Evolutionary conservation across 2,888 invertebrate genomes (phyloP).

Genomic region (Aphodius granarius): DNA sequence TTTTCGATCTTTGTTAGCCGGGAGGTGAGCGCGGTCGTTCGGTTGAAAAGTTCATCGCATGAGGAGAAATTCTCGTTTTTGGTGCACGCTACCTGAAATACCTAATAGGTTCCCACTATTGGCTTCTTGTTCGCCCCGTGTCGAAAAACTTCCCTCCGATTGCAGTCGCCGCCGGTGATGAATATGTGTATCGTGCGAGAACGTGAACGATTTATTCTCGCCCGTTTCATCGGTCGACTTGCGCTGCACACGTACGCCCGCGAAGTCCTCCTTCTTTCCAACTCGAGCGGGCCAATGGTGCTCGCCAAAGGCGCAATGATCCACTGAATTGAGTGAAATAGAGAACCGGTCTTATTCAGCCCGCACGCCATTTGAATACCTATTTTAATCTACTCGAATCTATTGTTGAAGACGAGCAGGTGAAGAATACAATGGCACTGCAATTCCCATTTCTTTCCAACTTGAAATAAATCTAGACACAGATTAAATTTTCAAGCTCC

Average conservation of each 20-base stretch:
- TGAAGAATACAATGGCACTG: background rate
- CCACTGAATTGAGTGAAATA: background rate
- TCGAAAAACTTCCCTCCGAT: background rate
- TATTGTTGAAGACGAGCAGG: background rate
- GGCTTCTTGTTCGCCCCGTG: background rate
- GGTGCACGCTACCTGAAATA: background rate
- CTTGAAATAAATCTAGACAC: background rate
- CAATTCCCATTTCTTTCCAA: background rate
- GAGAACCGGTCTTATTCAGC: background rate
- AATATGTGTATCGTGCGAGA: conserved; percentile 30
- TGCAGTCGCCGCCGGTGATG: conserved; percentile 26
- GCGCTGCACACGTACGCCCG: background rate
- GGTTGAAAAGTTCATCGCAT: background rate
- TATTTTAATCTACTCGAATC: background rate
- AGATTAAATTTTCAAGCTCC: background rate
- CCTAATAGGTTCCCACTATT: background rate
- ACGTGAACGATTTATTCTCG: conserved; percentile 37
- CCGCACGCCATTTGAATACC: background rate
- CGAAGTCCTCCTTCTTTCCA: background rate
- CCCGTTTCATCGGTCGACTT: background rate
- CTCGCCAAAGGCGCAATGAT: background rate
- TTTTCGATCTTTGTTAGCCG: background rate
- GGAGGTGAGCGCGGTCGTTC: background rate
- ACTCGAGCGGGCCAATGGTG: background rate
- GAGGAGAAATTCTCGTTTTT: background rate